Conservation (phyloP, 2,888 invertebrate species). For the Ormyrus rosae region DNA sequence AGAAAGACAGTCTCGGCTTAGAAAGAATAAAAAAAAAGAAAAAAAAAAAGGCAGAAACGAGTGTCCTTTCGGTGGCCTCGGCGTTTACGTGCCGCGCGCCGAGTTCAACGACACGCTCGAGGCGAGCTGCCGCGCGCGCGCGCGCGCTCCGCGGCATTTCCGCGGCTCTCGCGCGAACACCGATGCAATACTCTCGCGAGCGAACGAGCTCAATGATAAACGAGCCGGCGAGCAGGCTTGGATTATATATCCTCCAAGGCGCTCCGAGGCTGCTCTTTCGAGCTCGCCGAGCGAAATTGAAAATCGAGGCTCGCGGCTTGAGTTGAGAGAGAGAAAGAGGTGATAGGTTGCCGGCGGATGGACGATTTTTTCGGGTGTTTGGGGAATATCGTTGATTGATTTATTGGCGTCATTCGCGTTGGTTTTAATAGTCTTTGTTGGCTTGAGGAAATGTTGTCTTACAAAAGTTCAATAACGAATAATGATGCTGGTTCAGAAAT, state of each 20-base stretch:
- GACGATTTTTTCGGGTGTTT: no score
- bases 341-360: no score
- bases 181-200: constrained; percentile 29
- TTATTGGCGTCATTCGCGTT: no score
- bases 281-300: no score
- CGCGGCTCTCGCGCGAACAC: constrained; percentile 8
- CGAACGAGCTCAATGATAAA: background rate
- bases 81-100: constrained; percentile 47
- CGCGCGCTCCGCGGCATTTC: constrained; percentile 27
- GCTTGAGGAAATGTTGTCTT: no score
- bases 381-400: no score
- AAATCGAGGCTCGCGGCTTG: no score
- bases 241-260: constrained; percentile 12
- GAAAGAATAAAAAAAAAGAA: background rate
- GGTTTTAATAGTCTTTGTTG: no score
- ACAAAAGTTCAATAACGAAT: no score
- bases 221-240: background rate
- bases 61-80: constrained; percentile 57
- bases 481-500: no score
- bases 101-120: constrained; percentile 54
- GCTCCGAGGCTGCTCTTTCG: background rate
- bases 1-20: background rate
- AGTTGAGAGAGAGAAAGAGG: no score
- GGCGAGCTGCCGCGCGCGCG: constrained; percentile 35
- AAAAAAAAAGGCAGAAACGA: constrained; percentile 24